Conservation (phyloP, 2,888 invertebrate genomes). For the Scrobipalpa costella region DNA sequence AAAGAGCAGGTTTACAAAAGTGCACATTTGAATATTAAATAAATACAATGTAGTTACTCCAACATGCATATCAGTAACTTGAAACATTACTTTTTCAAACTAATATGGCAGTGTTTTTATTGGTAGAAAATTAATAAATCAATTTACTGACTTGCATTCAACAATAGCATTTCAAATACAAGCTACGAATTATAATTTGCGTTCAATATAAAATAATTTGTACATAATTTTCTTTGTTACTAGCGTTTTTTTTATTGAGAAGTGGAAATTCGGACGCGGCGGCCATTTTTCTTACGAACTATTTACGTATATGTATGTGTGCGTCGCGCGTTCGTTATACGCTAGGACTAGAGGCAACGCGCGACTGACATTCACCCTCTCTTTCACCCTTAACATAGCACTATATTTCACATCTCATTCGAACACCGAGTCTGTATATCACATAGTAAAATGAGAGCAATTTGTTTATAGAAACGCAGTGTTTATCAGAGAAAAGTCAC, state of each 20-base stretch:
- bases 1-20: no score
- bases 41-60: neutral
- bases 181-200: conserved; percentile 20
- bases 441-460: conserved; percentile 33
- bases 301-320: conserved; percentile 70
- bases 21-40: neutral
- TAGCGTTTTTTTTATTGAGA: conserved; percentile 24
- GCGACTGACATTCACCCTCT: conserved; percentile 39
- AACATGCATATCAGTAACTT: conserved; percentile 39
- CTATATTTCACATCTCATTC: conserved; percentile 28
- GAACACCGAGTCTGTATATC: conserved; percentile 27
- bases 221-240: conserved; percentile 27
- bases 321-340: conserved; percentile 58
- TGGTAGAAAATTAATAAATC: conserved; percentile 35
- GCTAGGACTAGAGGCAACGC: conserved; percentile 65
- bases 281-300: conserved; percentile 43
- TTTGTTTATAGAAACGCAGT: conserved; percentile 25
- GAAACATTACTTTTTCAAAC: conserved; percentile 28
- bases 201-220: conserved; percentile 26
- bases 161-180: neutral
- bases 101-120: conserved; percentile 35
- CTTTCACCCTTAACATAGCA: conserved; percentile 21
- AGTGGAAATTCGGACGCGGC: conserved; percentile 41
- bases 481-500: conserved; percentile 17
- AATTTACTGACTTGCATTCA: conserved; percentile 43